Base-by-base conservation (phyloP, 2,888 invertebrate genomes). In the Drosophila ochracea region DNA sequence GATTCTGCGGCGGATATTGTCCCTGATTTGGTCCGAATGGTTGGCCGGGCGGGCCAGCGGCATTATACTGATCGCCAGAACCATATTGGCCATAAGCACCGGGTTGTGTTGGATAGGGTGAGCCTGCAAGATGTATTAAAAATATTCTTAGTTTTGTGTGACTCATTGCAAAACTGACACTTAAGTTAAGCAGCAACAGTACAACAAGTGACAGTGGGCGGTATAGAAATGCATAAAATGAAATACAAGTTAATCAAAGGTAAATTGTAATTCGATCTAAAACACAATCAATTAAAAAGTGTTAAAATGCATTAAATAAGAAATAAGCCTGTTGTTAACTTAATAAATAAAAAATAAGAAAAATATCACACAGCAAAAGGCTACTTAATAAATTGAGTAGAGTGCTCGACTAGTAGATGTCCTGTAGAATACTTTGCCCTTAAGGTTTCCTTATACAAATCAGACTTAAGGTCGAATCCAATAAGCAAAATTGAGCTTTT, bases 61-160 rank as follows among this genome's bases (percentile, higher is more conserved):
- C 94, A 93, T 93, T 94, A 93, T 93, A 95, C 93, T 92, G 94
- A 92, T 95, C 95, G 80, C 95, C 94, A 83, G 95, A 94, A 89
- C 95, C 95, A 91, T 96, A 96, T 93, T 95, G 96, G 84, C 95
- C 95, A 90, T 96, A 96, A 91, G 92, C 87, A 69, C 94, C 95
- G 91, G 95, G 95, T 91, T 95, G 95, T 79, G 93, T 92, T 88
- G 94, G 94, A 94, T 95, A 95, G 91, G 95, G 95, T 93, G 95
- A 83, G 82, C 93, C 93, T 93, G 76, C 65, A 89, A 88, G 61
- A 35, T 68, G 50, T 41, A 49, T 2, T 25, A 63, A 33, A 25
- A 30, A 31, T 39, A 33, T 53, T 31, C 19, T 69, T 54, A 57
- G 39, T 39, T 55, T 62, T 25, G 47, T 35, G 9, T 30, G 25